Evolutionary conservation across 1,140 invertebrate genomes (phyloP).

Genomic region (Heliconius hermathena): DNA sequence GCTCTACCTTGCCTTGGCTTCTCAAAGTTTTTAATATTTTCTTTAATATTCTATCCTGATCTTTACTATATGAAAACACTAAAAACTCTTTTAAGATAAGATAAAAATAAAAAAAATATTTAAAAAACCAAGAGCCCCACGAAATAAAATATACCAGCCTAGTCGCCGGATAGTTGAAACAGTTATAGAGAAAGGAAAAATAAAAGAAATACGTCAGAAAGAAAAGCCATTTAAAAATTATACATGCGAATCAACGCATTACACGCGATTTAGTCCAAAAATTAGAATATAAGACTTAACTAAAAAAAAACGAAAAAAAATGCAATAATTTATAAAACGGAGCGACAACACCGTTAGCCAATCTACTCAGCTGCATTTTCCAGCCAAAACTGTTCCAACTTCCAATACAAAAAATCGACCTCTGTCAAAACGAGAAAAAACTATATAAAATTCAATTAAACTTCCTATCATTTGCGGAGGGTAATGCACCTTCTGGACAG

Average conservation of each 20-base stretch:
- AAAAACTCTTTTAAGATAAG: too few species aligned
- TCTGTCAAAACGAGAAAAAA: constrained; percentile 49
- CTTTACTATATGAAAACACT: too few species aligned
- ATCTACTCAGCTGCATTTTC: constrained; percentile 48
- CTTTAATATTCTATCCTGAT: too few species aligned
- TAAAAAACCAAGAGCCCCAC: too few species aligned
- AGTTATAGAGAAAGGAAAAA: background rate
- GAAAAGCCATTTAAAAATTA: background rate
- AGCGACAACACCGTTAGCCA: constrained; percentile 45
- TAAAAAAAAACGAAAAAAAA: constrained; percentile 11
- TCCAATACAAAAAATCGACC: constrained; percentile 27
- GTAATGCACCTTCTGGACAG: constrained; percentile 57
- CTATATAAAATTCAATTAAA: constrained; percentile 71
- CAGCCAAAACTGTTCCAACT: constrained; percentile 33
- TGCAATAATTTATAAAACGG: constrained; percentile 38
- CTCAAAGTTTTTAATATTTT: background rate
- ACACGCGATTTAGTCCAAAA: background rate
- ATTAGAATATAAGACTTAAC: constrained; percentile 26
- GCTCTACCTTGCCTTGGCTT: background rate
- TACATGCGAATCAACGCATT: constrained; percentile 14
- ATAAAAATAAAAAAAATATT: too few species aligned
- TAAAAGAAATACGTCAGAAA: background rate
- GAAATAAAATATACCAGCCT: background rate
- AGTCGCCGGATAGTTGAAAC: too few species aligned
- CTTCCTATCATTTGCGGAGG: constrained; percentile 59